These are phyloP conservation scores for Drosophila macrospina DNA, from an alignment of 2,888 invertebrate genomes.

Conservation along the genomic window DNA sequence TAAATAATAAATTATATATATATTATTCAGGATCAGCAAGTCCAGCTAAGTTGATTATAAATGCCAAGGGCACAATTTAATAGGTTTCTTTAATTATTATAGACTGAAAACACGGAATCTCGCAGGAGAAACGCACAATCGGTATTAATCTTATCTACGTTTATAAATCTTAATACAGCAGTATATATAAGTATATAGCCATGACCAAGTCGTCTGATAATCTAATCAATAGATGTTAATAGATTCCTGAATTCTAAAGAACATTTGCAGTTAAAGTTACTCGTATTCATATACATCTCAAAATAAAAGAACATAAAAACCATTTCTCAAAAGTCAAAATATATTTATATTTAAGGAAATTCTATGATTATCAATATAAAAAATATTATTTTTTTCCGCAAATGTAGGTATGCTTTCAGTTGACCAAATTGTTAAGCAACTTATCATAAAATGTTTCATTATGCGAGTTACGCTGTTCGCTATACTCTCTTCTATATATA, in stretches of 20 bases:
- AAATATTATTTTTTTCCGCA: too few relatives aligned
- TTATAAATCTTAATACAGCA: not conserved
- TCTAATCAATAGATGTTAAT: not conserved
- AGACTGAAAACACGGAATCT: not conserved
- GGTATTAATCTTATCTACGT: conserved; percentile 4
- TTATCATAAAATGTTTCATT: too few relatives aligned
- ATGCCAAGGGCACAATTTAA: not conserved
- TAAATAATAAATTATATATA: not conserved
- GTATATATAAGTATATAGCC: not conserved
- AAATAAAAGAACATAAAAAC: too few relatives aligned
- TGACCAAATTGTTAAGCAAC: too few relatives aligned
- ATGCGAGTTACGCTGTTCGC: too few relatives aligned
- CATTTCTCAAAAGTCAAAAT: too few relatives aligned
- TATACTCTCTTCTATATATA: too few relatives aligned
- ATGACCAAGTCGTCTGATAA: conserved; percentile 8
- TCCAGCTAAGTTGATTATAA: too few relatives aligned
- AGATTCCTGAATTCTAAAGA: not conserved
- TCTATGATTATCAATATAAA: too few relatives aligned
- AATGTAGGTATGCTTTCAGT: too few relatives aligned
- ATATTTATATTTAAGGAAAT: too few relatives aligned
- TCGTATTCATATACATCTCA: not conserved
- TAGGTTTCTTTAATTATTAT: not conserved
- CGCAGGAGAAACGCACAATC: too few relatives aligned
- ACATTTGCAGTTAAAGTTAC: not conserved
- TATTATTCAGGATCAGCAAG: not conserved